Percentiles rank a stretch among this genome's conserved stretches.
These are phyloP conservation scores for Lasioglossum morio DNA, from an alignment of 2,888 invertebrate genomes.

Conservation along the genomic window DNA sequence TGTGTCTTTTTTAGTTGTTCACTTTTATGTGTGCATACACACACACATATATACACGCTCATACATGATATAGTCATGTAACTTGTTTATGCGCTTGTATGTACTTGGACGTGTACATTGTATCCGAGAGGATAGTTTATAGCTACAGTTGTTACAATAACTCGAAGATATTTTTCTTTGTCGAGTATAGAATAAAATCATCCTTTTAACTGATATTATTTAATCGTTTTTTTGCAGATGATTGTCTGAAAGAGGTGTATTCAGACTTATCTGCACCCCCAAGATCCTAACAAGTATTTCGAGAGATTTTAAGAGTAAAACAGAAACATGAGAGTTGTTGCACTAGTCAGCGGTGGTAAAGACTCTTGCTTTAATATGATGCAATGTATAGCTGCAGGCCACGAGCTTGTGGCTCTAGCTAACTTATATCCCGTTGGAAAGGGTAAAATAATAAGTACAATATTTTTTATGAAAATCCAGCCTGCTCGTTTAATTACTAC, in stretches of 20 bases:
- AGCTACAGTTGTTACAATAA: neutral
- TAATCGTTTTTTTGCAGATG: conserved; percentile 76
- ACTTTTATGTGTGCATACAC: conserved; percentile 1
- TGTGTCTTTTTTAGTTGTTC: conserved; percentile 22
- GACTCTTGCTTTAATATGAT: conserved; percentile 99
- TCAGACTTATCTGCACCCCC: conserved; percentile 64
- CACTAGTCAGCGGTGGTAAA: conserved; percentile 98
- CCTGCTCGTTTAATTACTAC: neutral
- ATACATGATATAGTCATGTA: neutral
- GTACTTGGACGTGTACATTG: neutral
- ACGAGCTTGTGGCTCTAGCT: conserved; percentile 97
- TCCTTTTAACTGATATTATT: conserved; percentile 34
- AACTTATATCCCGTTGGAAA: conserved; percentile 95
- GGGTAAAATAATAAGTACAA: conserved; percentile 85
- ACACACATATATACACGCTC: neutral
- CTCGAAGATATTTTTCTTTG: conserved; percentile 7
- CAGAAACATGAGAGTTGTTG: conserved; percentile 92
- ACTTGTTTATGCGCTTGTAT: conserved; percentile 17
- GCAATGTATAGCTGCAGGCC: conserved; percentile 98
- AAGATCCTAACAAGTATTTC: conserved; percentile 64
- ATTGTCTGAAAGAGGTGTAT: conserved; percentile 71
- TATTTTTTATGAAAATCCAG: neutral
- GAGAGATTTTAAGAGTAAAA: conserved; percentile 59
- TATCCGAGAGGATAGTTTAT: neutral
- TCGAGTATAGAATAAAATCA: conserved; percentile 36